Conservation (phyloP, 1,140 invertebrate genomes). For the Drosophila teissieri region DNA sequence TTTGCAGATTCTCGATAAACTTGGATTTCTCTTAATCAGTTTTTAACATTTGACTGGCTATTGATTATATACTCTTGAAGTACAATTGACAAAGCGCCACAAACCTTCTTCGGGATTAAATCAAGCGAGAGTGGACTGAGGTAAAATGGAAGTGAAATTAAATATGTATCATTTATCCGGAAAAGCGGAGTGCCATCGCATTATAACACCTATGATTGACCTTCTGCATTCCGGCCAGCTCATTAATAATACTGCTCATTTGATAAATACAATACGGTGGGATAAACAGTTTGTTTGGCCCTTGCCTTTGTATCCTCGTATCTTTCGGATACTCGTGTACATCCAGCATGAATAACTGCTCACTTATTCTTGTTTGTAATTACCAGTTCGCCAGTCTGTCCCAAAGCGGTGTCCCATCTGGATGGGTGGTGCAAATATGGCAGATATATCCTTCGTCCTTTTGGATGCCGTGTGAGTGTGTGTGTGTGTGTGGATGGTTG, state of each 20-base stretch:
- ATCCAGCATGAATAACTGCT: conserved; percentile 23
- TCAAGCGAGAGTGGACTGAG: not conserved
- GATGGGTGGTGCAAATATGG: conserved; percentile 8
- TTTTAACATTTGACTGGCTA: too few relatives aligned
- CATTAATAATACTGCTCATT: conserved; percentile 18
- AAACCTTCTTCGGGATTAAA: not conserved
- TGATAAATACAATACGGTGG: conserved; percentile 10
- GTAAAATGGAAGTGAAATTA: not conserved
- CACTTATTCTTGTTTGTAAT: conserved; percentile 38
- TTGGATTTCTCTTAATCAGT: too few relatives aligned
- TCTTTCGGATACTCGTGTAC: too few relatives aligned
- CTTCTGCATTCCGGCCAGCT: not conserved
- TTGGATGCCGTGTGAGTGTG: not conserved
- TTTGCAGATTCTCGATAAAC: too few relatives aligned
- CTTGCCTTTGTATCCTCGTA: not conserved
- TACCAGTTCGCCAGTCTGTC: conserved; percentile 19
- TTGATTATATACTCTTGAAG: too few relatives aligned
- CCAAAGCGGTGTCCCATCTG: conserved; percentile 7
- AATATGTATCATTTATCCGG: not conserved
- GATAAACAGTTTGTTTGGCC: conserved; percentile 1
- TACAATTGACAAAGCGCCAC: not conserved
- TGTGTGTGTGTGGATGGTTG: conserved; percentile 7
- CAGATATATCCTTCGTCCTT: conserved; percentile 7
- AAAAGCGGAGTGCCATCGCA: not conserved
- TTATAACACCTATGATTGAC: conserved; percentile 2